Conservation (phyloP, 2,113 vertebrate genomes). For the Cheirogaleus medius region DNA sequence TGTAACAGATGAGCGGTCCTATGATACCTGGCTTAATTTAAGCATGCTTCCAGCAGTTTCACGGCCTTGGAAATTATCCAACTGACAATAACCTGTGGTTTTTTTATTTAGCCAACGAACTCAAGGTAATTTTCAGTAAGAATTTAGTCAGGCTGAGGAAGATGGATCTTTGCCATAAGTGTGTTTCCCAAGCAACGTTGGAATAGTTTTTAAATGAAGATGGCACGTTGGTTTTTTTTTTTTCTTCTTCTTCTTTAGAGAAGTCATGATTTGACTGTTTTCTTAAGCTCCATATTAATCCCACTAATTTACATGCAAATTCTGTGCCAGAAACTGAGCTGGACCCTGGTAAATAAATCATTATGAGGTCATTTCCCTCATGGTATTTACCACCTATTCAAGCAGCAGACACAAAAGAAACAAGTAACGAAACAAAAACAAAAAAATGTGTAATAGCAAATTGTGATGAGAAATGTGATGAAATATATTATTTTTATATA, state of each 20-base stretch:
- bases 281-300: not conserved
- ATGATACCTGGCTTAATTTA: not conserved
- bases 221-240: not conserved
- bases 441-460: not conserved
- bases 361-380: not conserved
- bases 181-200: not conserved
- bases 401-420: not conserved
- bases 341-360: not conserved
- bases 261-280: slow-evolving; percentile 17
- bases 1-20: not conserved
- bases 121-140: slow-evolving; percentile 25
- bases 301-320: not conserved
- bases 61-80: not conserved
- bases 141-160: not conserved
- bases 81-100: not conserved
- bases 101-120: slow-evolving; percentile 6
- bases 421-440: not conserved
- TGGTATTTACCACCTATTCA: not conserved
- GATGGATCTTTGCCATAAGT: not conserved
- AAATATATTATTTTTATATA: not conserved
- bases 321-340: not conserved
- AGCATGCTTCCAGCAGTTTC: not conserved
- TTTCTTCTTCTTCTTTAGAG: not conserved
- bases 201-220: not conserved
- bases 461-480: not conserved